A percentile compares a stretch with the other conserved stretches of the same genome.
phyloP scores from a whole-genome alignment of 2,113 vertebrate genomes.

The Silurus asotus region DNA sequence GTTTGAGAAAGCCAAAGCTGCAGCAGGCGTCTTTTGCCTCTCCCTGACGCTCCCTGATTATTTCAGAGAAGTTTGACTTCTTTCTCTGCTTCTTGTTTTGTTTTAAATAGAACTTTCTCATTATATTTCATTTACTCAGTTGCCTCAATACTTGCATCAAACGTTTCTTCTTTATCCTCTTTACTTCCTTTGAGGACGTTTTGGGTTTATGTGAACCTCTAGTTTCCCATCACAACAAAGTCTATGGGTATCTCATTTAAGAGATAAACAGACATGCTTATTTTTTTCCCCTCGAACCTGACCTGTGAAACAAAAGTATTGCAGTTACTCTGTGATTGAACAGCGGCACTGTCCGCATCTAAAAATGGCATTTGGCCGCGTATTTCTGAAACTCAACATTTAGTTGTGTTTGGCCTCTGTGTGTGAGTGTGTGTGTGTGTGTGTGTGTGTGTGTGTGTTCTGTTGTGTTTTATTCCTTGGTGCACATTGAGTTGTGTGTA shows the following conservation, averaged over 20 bases:
- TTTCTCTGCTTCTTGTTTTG: neutral
- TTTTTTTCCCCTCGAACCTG: neutral
- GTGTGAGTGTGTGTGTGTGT: constrained; percentile 8
- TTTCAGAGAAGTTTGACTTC: no score
- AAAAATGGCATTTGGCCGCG: constrained; percentile 9
- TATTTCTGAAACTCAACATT: constrained; percentile 15
- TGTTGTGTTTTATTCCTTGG: constrained; percentile 40
- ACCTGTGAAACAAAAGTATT: neutral
- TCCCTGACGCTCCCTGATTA: neutral
- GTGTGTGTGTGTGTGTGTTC: neutral
- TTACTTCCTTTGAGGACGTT: neutral
- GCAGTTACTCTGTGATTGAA: constrained; percentile 34
- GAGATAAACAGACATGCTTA: neutral
- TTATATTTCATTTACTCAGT: neutral
- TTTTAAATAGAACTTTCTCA: neutral
- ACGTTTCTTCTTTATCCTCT: neutral
- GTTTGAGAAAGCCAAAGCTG: neutral
- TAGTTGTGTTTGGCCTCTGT: constrained; percentile 21
- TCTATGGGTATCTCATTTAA: neutral
- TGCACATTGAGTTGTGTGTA: neutral
- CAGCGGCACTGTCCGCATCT: neutral
- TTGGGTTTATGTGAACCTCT: neutral
- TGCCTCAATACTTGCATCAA: neutral
- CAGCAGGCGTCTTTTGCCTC: neutral
- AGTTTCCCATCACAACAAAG: neutral